These are phyloP conservation scores for Protosalanx chinensis DNA, from an alignment of 2,797 vertebrate species.

Conservation along the genomic window DNA sequence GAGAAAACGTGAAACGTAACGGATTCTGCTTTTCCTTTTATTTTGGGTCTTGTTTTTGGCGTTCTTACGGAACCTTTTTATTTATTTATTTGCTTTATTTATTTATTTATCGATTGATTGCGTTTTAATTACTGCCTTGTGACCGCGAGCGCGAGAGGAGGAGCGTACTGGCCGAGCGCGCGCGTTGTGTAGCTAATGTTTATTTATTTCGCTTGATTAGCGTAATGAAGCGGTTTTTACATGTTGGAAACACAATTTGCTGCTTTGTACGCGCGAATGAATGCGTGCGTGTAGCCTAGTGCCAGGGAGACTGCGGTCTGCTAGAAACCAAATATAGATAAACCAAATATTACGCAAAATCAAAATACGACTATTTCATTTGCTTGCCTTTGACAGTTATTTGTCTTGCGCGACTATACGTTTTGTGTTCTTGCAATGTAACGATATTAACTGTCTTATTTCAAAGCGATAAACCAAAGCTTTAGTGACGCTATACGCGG, in stretches of 20 bases:
- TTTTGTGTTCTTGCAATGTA: slow-evolving; percentile 42
- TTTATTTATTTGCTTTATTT: slow-evolving; percentile 52
- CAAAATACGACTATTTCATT: slow-evolving; percentile 58
- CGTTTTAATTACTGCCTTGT: slow-evolving; percentile 81
- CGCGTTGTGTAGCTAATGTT: slow-evolving; percentile 57
- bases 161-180: slow-evolving; percentile 59
- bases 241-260: slow-evolving; percentile 51
- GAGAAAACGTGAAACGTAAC: slow-evolving; percentile 57
- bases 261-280: slow-evolving; percentile 57
- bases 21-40: slow-evolving; percentile 44
- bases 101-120: slow-evolving; percentile 78
- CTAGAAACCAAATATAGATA: slow-evolving; percentile 69
- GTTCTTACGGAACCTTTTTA: slow-evolving; percentile 42
- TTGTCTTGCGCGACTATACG: slow-evolving; percentile 30
- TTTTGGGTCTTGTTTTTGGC: slow-evolving; percentile 6
- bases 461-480: slow-evolving; percentile 64
- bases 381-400: slow-evolving; percentile 51
- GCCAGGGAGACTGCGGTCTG: slow-evolving; percentile 55
- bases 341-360: slow-evolving; percentile 67
- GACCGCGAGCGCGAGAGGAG: slow-evolving; percentile 74
- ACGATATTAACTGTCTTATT: slow-evolving; percentile 32
- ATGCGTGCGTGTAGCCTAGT: slow-evolving; percentile 55
- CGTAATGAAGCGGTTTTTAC: slow-evolving; percentile 50
- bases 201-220: slow-evolving; percentile 45
- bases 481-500: slow-evolving; percentile 31